Percentiles rank a stretch among this genome's conserved stretches.
Conservation (phyloP, 2,113 vertebrate genomes). For the Melospiza georgiana region DNA sequence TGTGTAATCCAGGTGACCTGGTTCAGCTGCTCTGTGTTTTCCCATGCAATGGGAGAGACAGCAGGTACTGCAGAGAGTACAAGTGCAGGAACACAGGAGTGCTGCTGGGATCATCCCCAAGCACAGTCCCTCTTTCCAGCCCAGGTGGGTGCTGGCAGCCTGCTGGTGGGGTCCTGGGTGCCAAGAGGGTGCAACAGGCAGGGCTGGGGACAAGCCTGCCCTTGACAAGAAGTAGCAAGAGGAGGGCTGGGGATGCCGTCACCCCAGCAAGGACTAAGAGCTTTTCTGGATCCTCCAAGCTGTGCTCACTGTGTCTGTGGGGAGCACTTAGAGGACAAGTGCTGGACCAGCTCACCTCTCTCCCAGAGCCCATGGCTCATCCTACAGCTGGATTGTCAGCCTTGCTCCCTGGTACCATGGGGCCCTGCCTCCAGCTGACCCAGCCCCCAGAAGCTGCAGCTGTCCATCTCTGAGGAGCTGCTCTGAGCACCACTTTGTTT, state of each 20-base stretch:
- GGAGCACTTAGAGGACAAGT: neutral
- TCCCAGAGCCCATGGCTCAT: neutral
- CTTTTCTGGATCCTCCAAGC: neutral
- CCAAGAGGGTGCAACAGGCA: neutral
- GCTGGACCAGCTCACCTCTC: neutral
- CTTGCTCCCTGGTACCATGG: neutral
- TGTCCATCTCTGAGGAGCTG: neutral
- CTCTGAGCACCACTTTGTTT: neutral
- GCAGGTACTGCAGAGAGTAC: neutral
- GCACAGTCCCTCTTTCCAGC: neutral
- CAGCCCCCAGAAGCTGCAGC: neutral
- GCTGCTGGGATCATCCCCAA: neutral
- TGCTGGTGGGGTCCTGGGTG: neutral
- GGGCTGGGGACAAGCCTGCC: neutral
- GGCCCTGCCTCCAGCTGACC: neutral
- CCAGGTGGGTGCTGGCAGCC: neutral
- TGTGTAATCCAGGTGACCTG: neutral
- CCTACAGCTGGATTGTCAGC: neutral
- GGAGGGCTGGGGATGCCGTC: neutral
- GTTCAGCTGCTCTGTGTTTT: neutral
- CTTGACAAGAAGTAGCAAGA: neutral
- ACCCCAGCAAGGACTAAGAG: neutral
- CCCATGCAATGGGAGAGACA: fast-evolving
- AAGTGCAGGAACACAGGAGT: neutral
- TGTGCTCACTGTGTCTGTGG: neutral